A percentile compares a stretch with the other conserved stretches of the same genome.
phyloP scores from a whole-genome alignment of 2,113 vertebrate genomes.

The Eublepharis macularius region DNA sequence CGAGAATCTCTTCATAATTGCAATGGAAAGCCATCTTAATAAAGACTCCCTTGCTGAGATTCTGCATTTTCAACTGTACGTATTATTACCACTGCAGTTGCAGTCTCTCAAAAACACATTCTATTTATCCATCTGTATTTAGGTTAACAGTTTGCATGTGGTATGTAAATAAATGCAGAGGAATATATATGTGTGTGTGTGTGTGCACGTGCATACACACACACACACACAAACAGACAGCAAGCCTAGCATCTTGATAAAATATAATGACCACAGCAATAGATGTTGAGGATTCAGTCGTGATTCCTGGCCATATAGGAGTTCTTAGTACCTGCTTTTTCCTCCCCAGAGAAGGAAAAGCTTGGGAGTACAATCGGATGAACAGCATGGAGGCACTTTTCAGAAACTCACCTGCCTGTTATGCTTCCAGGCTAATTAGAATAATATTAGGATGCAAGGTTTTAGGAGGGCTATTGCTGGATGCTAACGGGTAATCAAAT shows the following conservation, averaged over 20 bases:
- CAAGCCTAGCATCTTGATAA: neutral
- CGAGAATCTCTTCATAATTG: slow-evolving; percentile 47
- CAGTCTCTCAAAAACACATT: slow-evolving; percentile 18
- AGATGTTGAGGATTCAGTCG: neutral
- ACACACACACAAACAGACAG: too few relatives aligned
- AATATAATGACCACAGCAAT: neutral
- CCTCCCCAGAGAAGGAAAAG: neutral
- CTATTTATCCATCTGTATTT: slow-evolving; percentile 33
- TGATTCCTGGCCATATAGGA: neutral
- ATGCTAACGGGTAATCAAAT: too few relatives aligned
- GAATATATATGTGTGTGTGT: too few relatives aligned
- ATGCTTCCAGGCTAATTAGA: neutral
- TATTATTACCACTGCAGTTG: slow-evolving; percentile 18
- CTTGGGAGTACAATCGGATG: neutral
- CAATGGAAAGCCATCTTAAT: slow-evolving; percentile 48
- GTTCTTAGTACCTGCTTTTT: neutral
- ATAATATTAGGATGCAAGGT: neutral
- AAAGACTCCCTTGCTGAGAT: slow-evolving; percentile 42
- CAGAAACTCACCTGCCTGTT: neutral
- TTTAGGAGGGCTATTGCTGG: too few relatives aligned
- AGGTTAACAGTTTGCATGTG: slow-evolving; percentile 24
- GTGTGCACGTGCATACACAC: too few relatives aligned
- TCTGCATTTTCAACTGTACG: neutral
- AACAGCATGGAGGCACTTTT: neutral
- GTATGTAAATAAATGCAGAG: slow-evolving; percentile 12